These are phyloP conservation scores for Drosophila ficusphila DNA, from an alignment of 1,140 invertebrate genomes.

Conservation along the genomic window DNA sequence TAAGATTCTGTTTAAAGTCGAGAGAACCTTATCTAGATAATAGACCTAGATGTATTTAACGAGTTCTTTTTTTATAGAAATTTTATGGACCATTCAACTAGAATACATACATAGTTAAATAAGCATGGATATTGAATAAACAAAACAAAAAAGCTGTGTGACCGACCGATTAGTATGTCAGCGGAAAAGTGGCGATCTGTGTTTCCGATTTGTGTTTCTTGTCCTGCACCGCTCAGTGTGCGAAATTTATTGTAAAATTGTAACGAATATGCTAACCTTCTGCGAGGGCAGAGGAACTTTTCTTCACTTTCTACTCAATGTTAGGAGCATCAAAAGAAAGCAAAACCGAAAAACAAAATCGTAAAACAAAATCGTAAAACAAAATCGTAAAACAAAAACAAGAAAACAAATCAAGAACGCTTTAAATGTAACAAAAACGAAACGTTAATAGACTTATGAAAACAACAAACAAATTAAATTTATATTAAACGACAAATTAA, in stretches of 20 bases:
- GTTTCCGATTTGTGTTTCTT: slow-evolving; percentile 35
- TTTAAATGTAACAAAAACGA: slow-evolving; percentile 83
- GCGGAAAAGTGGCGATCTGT: slow-evolving; percentile 23
- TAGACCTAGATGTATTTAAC: slow-evolving; percentile 25
- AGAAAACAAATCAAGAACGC: slow-evolving; percentile 70
- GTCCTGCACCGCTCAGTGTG: slow-evolving; percentile 9
- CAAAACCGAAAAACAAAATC: slow-evolving; percentile 19
- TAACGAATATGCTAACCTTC: slow-evolving; percentile 18
- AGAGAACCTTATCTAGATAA: slow-evolving; percentile 13
- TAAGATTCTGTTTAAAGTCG: slow-evolving; percentile 14
- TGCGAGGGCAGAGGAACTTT: slow-evolving; percentile 15
- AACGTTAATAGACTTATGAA: slow-evolving; percentile 79
- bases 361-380: slow-evolving; percentile 21
- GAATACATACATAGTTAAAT: slow-evolving; percentile 51
- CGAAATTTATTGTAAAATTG: slow-evolving; percentile 1
- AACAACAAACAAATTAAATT: slow-evolving; percentile 44
- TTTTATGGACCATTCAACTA: slow-evolving; percentile 75
- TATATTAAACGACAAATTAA: slow-evolving; percentile 31
- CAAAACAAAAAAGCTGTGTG: slow-evolving; percentile 19
- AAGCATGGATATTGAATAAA: slow-evolving; percentile 43
- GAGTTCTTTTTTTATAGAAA: slow-evolving; percentile 64
- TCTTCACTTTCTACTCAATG: slow-evolving; percentile 73
- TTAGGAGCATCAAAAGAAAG: slow-evolving; percentile 62
- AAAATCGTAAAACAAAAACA: slow-evolving; percentile 20
- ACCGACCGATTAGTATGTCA: slow-evolving; percentile 4